Percentiles rank a stretch among this genome's conserved stretches.
phyloP scores from a whole-genome alignment of 2,888 invertebrate species.

The Drosophila algonquin region DNA sequence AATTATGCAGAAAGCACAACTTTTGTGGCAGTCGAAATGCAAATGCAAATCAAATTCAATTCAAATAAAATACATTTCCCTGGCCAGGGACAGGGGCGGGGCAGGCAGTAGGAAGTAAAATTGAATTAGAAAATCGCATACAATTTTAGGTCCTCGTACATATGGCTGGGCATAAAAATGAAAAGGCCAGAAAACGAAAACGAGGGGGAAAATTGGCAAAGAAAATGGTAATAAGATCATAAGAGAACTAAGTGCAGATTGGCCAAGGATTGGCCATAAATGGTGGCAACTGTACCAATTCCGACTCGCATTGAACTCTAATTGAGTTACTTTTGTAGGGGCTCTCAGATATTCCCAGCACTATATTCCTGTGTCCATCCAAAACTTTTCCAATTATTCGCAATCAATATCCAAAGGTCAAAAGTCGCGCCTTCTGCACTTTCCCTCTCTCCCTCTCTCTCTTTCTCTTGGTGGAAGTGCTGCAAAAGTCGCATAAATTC shows the following conservation, averaged over 20 bases:
- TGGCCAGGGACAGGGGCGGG: constrained; percentile 1
- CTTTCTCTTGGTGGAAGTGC: constrained; percentile 43
- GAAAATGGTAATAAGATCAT: constrained; percentile 26
- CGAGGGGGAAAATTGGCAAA: not conserved
- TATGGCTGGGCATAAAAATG: constrained; percentile 49
- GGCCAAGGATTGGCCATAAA: constrained; percentile 31
- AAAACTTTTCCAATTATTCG: constrained; percentile 67
- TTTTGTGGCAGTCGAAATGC: constrained; percentile 35
- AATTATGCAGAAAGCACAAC: not conserved
- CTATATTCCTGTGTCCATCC: not conserved
- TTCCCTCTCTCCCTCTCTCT: not conserved
- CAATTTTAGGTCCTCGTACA: constrained; percentile 53
- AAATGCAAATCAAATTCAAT: constrained; percentile 65
- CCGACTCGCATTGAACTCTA: constrained; percentile 32
- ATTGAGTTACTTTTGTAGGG: constrained; percentile 37
- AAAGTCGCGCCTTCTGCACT: not conserved
- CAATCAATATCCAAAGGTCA: constrained; percentile 37
- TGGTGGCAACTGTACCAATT: constrained; percentile 1
- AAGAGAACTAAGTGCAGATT: constrained; percentile 16
- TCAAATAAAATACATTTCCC: constrained; percentile 15
- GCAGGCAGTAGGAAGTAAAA: constrained; percentile 49
- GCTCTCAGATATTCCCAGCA: constrained; percentile 19
- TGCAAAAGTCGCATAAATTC: constrained; percentile 66
- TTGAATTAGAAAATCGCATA: constrained; percentile 68
- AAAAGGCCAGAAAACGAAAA: not conserved